Evolutionary conservation across 2,797 vertebrate genomes (phyloP), one percentile per base, ranked within the genome.

Genomic region (Pygocentrus nattereri): DNA sequence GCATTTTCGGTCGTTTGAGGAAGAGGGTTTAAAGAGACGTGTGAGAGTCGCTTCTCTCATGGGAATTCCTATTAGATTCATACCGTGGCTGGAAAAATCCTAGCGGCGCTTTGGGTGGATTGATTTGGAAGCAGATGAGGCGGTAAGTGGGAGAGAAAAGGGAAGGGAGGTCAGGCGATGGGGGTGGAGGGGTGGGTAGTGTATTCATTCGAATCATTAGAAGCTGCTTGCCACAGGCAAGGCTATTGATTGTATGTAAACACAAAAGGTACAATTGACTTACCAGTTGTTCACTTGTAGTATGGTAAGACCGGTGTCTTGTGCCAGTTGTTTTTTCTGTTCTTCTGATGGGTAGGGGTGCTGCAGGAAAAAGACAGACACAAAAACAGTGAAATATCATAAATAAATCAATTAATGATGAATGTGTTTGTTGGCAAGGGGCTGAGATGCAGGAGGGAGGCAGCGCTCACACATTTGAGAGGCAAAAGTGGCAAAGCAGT

Each of bases 281-380:
- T 92, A 96, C 96, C 96, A 96, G 77, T 88, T 88, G 84, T 88
- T 86, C 89, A 91, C 92, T 96, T 99, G 98, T 94, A 99, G 96
- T 94, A 99, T 99, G 93, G 98, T 99, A 92, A 99, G 97, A 88
- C 98, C 98, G 15, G 98, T 99, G 93, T 99, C 98, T 94, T 99
- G 98, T 89, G 98, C 98, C 95, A 99, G 95, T 94, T 99, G 98
- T 90, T 99, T 99, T 96, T 99, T 99, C 97, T 99, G 98, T 94
- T 99, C 98, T 96, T 99, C 98, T 93, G 98, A 99, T 79, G 98
- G 98, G 93, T 99, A 99, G 70, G 98, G 98, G 90, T 99, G 98
- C 98, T 99, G 91, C 34, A 91, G 91, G 86, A 93, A 70, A 94
- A 94, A 85, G 93, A 74, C 92, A 86, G 83, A 92, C 90, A 92